Conservation (phyloP, 2,797 vertebrate species). For the Sebastes nivosus region DNA sequence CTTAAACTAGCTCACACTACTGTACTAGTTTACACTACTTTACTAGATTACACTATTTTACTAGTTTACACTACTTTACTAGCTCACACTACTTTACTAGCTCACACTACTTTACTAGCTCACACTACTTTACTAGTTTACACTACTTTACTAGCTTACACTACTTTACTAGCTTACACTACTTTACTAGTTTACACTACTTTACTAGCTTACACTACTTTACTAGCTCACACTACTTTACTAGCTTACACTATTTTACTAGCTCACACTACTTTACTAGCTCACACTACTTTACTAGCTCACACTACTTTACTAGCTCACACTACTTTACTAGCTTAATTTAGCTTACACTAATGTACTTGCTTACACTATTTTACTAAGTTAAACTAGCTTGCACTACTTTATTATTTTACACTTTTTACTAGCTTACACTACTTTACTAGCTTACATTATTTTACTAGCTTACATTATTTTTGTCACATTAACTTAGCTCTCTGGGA, state of each 20-base stretch:
- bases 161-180: fast-evolving
- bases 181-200: fast-evolving
- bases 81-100: no score
- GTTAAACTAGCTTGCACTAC: fast-evolving
- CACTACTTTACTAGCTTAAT: no score
- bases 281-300: fast-evolving
- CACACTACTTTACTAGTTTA: fast-evolving
- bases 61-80: no score
- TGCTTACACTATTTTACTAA: no score
- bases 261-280: fast-evolving
- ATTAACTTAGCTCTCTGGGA: no score
- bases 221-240: fast-evolving
- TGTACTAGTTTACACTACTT: no score
- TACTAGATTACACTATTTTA: fast-evolving
- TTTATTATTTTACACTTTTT: no score
- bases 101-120: fast-evolving
- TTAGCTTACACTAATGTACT: no score
- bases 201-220: no score
- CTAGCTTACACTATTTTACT: fast-evolving
- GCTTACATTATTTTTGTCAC: not conserved
- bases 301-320: fast-evolving
- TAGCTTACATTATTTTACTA: not conserved
- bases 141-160: fast-evolving
- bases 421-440: no score
- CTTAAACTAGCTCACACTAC: fast-evolving